phyloP scores from a whole-genome alignment of 1,140 invertebrate genomes.

The Trichonephila clavata region DNA sequence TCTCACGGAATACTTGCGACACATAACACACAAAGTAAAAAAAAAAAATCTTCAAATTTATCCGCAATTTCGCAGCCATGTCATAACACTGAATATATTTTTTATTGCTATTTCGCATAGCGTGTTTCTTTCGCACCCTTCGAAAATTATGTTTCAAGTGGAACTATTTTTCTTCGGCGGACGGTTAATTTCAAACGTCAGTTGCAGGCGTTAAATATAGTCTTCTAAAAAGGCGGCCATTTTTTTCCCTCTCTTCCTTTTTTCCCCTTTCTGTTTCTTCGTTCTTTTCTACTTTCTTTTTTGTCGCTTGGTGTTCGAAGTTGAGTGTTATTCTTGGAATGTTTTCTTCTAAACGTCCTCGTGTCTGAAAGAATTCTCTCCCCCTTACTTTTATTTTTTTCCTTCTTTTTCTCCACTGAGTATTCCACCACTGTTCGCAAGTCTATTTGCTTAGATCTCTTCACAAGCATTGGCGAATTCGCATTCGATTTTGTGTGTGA shows the following conservation, averaged over 20 bases:
- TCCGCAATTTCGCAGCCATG: constrained; percentile 30
- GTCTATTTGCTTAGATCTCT: constrained; percentile 58
- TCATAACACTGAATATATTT: constrained; percentile 61
- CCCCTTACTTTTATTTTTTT: not conserved
- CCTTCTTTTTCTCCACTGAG: constrained; percentile 6
- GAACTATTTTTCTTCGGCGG: constrained; percentile 74
- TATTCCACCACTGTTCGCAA: constrained; percentile 17
- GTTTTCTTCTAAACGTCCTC: constrained; percentile 67
- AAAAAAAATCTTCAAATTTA: constrained; percentile 40
- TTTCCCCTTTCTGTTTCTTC: not conserved
- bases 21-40: constrained; percentile 3
- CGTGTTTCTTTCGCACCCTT: constrained; percentile 46
- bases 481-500: not conserved
- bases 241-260: constrained; percentile 37
- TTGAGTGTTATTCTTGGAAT: constrained; percentile 76
- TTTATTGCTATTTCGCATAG: constrained; percentile 50
- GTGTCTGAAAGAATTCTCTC: constrained; percentile 21
- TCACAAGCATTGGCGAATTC: not conserved
- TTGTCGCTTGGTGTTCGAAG: constrained; percentile 34
- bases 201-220: constrained; percentile 75
- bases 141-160: constrained; percentile 75
- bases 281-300: constrained; percentile 1
- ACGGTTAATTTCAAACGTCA: constrained; percentile 76
- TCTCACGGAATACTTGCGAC: not conserved
- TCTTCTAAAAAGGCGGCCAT: constrained; percentile 68